phyloP scores from a whole-genome alignment of 2,888 invertebrate genomes.

The Sympetrum striolatum region DNA sequence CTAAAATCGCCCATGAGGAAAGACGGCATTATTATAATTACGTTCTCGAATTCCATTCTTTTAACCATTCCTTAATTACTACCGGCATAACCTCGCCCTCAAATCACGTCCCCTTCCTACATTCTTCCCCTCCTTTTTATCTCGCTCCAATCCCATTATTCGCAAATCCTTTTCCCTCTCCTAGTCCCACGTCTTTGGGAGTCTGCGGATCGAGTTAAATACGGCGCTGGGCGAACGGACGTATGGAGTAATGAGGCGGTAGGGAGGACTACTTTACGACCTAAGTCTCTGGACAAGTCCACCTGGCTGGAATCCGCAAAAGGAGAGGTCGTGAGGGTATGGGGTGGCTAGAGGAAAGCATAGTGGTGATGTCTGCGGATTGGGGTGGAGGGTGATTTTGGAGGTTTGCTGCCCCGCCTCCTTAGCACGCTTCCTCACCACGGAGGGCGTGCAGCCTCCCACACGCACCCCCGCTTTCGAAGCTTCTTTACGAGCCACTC shows the following conservation, averaged over 20 bases:
- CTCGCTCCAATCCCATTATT: not conserved
- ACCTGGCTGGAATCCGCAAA: not conserved
- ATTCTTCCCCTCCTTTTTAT: not conserved
- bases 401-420: not conserved
- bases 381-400: not conserved
- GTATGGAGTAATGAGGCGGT: not conserved
- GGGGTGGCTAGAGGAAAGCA: not conserved
- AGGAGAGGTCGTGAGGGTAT: not conserved
- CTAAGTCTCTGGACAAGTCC: not conserved
- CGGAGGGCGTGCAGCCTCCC: not conserved
- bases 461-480: not conserved
- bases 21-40: too few relatives aligned
- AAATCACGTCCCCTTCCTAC: not conserved
- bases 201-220: not conserved
- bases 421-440: not conserved
- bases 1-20: too few relatives aligned
- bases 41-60: too few relatives aligned
- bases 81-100: not conserved
- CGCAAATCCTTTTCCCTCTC: not conserved
- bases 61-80: not conserved
- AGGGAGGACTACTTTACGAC: not conserved
- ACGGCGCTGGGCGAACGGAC: not conserved
- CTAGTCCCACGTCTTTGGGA: not conserved
- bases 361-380: not conserved
- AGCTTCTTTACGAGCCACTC: too few relatives aligned